Evolutionary conservation across 2,797 vertebrate species (phyloP).

Genomic region (Prionace glauca): DNA sequence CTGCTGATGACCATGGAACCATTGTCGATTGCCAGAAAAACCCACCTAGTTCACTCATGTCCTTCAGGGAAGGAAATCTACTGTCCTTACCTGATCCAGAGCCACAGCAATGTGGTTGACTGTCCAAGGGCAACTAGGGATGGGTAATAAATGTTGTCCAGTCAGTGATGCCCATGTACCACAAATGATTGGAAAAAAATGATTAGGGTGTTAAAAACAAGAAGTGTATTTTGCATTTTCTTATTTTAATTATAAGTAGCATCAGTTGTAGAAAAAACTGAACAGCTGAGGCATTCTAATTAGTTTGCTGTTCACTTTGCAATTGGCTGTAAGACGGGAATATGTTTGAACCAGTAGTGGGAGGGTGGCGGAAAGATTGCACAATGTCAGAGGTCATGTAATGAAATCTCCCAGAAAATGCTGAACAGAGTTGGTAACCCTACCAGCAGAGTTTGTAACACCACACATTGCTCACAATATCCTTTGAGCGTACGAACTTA

Average conservation of each 20-base stretch:
- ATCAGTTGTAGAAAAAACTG: too few relatives aligned
- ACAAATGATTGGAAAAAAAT: not conserved
- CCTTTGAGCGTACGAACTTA: not conserved
- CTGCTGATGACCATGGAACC: too few relatives aligned
- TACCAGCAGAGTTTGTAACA: not conserved
- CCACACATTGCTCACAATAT: not conserved
- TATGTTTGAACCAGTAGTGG: not conserved
- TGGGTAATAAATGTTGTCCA: too few relatives aligned
- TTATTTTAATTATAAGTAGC: not conserved
- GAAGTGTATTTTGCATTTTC: not conserved
- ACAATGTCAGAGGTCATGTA: not conserved
- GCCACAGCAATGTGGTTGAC: too few relatives aligned
- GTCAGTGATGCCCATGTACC: too few relatives aligned
- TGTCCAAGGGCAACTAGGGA: too few relatives aligned
- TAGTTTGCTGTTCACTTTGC: not conserved
- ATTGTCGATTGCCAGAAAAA: too few relatives aligned
- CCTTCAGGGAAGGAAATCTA: too few relatives aligned
- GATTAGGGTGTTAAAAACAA: not conserved
- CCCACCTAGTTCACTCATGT: too few relatives aligned
- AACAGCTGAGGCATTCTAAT: not conserved
- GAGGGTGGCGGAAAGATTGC: too few relatives aligned
- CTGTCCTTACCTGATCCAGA: too few relatives aligned
- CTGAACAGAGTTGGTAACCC: not conserved
- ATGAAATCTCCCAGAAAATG: not conserved
- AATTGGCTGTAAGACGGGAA: not conserved